Base-by-base conservation (phyloP, 2,113 vertebrate species). In the Rhinichthys klamathensis region DNA sequence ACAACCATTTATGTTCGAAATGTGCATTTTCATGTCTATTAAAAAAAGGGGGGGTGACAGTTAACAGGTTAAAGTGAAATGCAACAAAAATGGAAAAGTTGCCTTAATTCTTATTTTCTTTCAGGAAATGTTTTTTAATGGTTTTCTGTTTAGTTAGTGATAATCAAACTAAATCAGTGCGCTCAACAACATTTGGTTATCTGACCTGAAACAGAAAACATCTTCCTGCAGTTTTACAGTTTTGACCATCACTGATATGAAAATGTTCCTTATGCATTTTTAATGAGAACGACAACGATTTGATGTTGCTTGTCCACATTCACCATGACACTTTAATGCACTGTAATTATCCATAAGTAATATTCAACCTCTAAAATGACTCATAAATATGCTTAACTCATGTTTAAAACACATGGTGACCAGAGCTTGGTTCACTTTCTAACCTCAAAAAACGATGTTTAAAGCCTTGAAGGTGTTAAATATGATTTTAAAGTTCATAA, bases 351-450 rank as follows among this genome's bases (percentile, higher is more conserved):
- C 60, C 83, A 72, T 86, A 90, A 85, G 85, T 83, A 84, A 89
- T 76, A 74, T 69, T 82, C 76, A 56, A 88, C 90, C 84, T 92
- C 93, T 94, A 94, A 95, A 80, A 93, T 92, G 84, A 88, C 88
- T 92, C 90, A 94, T 95, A 94, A 95, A 95, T 92, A 91, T 93
- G 88, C 92, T 94, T 93, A 94, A 94, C 91, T 80, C 91, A 69
- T 92, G 90, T 91, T 94, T 93, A 95, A 94, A 94, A 92, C 89
- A 87, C 83, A 89, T 90, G 89, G 88, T 94, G 92, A 94, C 90
- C 92, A 93, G 91, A 91, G 84, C 92, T 90, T 82, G 93, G 86
- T 91, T 93, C 92, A 93, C 89, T 88, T 93, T 85, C 91, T 90
- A 93, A 93, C 93, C 91, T 89, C 74, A 87, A 88, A 88, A 90